Conservation (phyloP, 1,140 invertebrate genomes). For the Lepidurus couesii region DNA sequence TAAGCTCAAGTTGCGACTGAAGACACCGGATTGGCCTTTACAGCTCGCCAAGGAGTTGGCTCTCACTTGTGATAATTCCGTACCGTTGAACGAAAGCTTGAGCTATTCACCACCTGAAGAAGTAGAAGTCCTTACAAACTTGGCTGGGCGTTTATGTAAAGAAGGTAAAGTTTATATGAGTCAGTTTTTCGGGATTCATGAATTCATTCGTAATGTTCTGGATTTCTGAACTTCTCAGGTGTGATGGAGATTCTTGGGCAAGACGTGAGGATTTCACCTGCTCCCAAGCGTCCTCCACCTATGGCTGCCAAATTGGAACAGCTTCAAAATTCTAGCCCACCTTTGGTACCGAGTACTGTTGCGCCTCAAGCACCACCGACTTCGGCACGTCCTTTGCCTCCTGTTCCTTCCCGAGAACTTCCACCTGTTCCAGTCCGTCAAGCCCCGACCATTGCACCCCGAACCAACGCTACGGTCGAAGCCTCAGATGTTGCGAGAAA, state of each 20-base stretch:
- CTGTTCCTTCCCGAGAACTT: slow-evolving; percentile 36
- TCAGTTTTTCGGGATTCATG: background rate
- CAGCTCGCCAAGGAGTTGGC: slow-evolving; percentile 22
- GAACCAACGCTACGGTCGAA: slow-evolving; percentile 39
- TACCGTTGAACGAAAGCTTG: background rate
- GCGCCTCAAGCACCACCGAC: slow-evolving; percentile 34
- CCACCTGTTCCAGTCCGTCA: slow-evolving; percentile 51
- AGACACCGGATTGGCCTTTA: slow-evolving; percentile 26
- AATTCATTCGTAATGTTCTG: slow-evolving; percentile 6
- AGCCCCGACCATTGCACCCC: slow-evolving; percentile 65
- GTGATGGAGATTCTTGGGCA: slow-evolving; percentile 23
- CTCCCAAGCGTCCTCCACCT: slow-evolving; percentile 21
- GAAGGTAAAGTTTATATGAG: slow-evolving; percentile 10
- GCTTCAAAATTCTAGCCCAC: slow-evolving; percentile 31
- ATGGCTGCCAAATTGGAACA: slow-evolving; percentile 25
- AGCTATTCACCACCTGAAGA: slow-evolving; percentile 25
- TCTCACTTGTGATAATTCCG: slow-evolving; percentile 24
- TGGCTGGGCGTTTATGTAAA: slow-evolving; percentile 24
- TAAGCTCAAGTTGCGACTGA: slow-evolving; percentile 22
- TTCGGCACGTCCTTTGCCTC: slow-evolving; percentile 33
- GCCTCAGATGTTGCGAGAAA: background rate
- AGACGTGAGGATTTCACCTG: slow-evolving; percentile 22
- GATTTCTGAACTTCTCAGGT: background rate
- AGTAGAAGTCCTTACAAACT: background rate
- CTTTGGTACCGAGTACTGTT: slow-evolving; percentile 31